A percentile compares a stretch with the other conserved stretches of the same genome.
These are phyloP conservation scores for Poeciliopsis turneri DNA, from an alignment of 2,797 vertebrate species.

Conservation along the genomic window DNA sequence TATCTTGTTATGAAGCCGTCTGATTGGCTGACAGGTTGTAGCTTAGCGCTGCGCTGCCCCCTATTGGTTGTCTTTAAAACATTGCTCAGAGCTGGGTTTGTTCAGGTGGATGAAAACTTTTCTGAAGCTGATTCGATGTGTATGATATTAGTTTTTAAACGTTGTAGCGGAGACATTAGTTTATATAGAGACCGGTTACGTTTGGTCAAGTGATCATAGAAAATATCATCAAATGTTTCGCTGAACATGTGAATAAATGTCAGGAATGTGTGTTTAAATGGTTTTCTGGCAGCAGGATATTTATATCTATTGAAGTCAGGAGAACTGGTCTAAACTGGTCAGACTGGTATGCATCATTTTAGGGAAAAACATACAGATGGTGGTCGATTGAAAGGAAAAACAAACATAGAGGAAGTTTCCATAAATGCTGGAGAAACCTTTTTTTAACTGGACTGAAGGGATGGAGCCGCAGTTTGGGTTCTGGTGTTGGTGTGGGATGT, in stretches of 20 bases:
- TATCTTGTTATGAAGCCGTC: background rate
- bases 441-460: background rate
- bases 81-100: too few relatives aligned
- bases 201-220: background rate
- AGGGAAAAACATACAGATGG: background rate
- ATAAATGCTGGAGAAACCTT: background rate
- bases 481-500: background rate
- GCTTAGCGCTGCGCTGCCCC: too few relatives aligned
- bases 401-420: slow-evolving; percentile 5
- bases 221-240: background rate
- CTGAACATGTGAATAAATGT: slow-evolving; percentile 10
- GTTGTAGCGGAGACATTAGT: too few relatives aligned
- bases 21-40: too few relatives aligned
- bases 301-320: background rate
- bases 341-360: slow-evolving; percentile 22
- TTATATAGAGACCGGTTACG: too few relatives aligned
- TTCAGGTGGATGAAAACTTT: too few relatives aligned
- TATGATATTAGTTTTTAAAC: too few relatives aligned
- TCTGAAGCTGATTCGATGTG: too few relatives aligned
- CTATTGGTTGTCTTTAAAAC: too few relatives aligned
- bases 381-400: slow-evolving; percentile 6
- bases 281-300: slow-evolving; percentile 17
- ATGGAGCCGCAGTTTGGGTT: background rate
- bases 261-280: slow-evolving; percentile 22
- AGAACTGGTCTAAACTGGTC: slow-evolving; percentile 11